phyloP scores from a whole-genome alignment of 1,140 invertebrate species.

The Coelopa frigida region DNA sequence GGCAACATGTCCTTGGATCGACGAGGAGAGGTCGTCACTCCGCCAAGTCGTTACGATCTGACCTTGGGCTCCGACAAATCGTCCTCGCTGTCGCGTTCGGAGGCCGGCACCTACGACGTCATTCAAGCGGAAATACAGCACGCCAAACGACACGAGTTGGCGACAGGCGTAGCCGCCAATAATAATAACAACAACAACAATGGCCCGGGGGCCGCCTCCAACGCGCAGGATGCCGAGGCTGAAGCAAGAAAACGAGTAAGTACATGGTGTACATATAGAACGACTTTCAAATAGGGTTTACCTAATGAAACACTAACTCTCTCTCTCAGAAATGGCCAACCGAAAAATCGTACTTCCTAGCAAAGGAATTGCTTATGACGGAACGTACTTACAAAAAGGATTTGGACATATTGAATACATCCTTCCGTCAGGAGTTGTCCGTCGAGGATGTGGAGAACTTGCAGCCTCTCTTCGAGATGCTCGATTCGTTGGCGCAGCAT shows the following conservation, averaged over 20 bases:
- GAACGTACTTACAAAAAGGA: conserved; percentile 94
- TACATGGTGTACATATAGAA: neutral
- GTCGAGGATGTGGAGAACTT: conserved; percentile 39
- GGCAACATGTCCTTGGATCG: conserved; percentile 44
- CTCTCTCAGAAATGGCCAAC: conserved; percentile 56
- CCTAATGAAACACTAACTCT: neutral
- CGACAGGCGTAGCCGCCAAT: conserved; percentile 28
- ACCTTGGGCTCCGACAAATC: conserved; percentile 43
- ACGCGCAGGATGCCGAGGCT: conserved; percentile 22
- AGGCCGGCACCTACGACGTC: conserved; percentile 42
- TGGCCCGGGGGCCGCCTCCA: conserved; percentile 9
- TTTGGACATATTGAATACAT: conserved; percentile 80
- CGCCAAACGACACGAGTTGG: conserved; percentile 35
- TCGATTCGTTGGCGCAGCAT: conserved; percentile 54
- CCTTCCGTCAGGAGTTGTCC: conserved; percentile 59
- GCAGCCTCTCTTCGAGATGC: conserved; percentile 44
- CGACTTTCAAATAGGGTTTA: neutral
- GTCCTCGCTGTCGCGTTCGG: conserved; percentile 40
- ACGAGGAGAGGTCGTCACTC: conserved; percentile 33
- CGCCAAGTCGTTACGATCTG: conserved; percentile 36
- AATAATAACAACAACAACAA: conserved; percentile 22
- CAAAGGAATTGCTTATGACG: conserved; percentile 92
- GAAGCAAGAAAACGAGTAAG: conserved; percentile 34
- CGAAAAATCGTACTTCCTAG: conserved; percentile 84
- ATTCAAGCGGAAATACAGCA: conserved; percentile 42